Base-by-base conservation (phyloP, 2,888 invertebrate species). In the Drosophila suboccidentalis region DNA sequence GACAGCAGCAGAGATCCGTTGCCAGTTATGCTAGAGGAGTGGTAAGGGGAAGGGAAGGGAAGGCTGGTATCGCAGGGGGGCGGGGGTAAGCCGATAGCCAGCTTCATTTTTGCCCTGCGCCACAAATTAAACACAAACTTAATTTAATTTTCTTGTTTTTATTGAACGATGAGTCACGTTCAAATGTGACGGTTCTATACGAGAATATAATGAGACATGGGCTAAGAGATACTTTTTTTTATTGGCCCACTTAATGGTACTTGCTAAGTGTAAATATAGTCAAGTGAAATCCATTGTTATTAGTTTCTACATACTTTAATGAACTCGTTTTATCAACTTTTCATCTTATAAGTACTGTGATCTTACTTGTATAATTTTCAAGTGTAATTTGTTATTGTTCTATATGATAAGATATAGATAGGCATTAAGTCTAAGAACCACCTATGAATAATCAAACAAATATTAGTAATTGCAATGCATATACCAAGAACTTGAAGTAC, bases 91-190 rank as follows among this genome's bases (percentile, higher is more conserved):
- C 32, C 39, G 11, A 44, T 22, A 43, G 43, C 9, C 39, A 39
- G 39, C 39, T 39, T 15, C 38, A 38, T 38, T 38, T 38, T 38
- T 29, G 38, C 10, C 41, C 41, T 41, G 10, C 17, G 26, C 15
- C 13, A 38, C 55, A 69, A 69, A 61, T 58, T 53, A 60, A 80
- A 69, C 55, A 61, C 36, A 68, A 70, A 64, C 61, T 60, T 34
- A 54, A 70, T 60, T 39, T 10, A 55, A 38, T 46, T 41, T 39
- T 34, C 8, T 43, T 38, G n/a, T 10, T 49, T 60, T 53, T 59
- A 46, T 63, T 38, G 51, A 47, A 13, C 13, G 43, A 54, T 71
- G 71, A 71, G 64, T 72, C 71, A 72, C 34, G 19, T 32, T 29
- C 29, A 29, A 8, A 19, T 34, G 22, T 44, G 43, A n/a, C 29